Evolutionary conservation across 2,113 vertebrate species (phyloP).

Genomic region (Oncorhynchus tshawytscha): DNA sequence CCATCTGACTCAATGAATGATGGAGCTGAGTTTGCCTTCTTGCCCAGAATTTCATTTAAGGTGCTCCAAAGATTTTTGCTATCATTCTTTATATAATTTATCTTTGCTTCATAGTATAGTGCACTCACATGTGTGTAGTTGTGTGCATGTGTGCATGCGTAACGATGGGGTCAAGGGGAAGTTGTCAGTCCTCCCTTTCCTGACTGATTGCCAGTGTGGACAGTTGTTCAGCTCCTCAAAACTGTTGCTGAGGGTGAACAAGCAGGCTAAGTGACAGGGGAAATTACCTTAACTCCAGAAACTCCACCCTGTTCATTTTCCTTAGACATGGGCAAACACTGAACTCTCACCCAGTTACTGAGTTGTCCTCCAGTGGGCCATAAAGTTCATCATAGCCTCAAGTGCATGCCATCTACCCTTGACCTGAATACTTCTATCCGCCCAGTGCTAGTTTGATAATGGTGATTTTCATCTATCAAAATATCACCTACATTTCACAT

Average conservation of each 20-base stretch:
- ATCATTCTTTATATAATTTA: too few relatives aligned
- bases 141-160: too few relatives aligned
- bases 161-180: neutral
- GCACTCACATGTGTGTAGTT: too few relatives aligned
- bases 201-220: constrained; percentile 2
- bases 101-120: too few relatives aligned
- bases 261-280: neutral
- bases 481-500: too few relatives aligned
- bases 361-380: constrained; percentile 1
- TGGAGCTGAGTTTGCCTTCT: too few relatives aligned
- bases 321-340: neutral
- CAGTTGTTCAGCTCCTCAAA: neutral
- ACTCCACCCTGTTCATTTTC: neutral
- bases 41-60: too few relatives aligned
- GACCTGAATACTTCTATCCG: constrained; percentile 26
- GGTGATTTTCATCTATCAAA: too few relatives aligned
- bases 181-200: neutral
- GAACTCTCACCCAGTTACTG: constrained; percentile 33
- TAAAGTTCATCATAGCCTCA: neutral
- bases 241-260: neutral
- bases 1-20: too few relatives aligned
- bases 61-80: too few relatives aligned
- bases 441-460: neutral
- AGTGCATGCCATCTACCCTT: constrained; percentile 20
- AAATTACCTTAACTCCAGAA: neutral